Percentiles rank a stretch among this genome's conserved stretches.
These are phyloP conservation scores for Drosophila sturtevanti DNA, from an alignment of 1,140 invertebrate species.

Conservation along the genomic window DNA sequence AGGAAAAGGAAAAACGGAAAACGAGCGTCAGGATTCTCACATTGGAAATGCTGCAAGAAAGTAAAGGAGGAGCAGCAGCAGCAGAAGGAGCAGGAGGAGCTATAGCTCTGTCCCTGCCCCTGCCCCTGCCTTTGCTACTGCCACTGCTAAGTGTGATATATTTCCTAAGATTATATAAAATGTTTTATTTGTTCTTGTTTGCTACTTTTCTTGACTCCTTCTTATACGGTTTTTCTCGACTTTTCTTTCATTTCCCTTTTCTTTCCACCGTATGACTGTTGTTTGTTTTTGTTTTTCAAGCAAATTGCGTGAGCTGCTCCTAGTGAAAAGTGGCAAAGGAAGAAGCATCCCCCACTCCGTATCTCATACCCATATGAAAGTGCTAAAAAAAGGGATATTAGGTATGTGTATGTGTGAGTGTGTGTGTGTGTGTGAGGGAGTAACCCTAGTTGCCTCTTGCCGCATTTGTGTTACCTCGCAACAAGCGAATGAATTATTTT, in stretches of 20 bases:
- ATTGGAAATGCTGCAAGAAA: constrained; percentile 22
- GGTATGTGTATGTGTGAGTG: constrained; percentile 25
- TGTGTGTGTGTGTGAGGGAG: not conserved
- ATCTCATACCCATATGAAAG: constrained; percentile 34
- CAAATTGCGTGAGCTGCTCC: constrained; percentile 69
- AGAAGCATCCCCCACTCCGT: not conserved
- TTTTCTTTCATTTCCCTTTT: constrained; percentile 2
- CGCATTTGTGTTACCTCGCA: constrained; percentile 31
- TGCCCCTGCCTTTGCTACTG: constrained; percentile 34
- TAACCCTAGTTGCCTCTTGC: constrained; percentile 8
- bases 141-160: constrained; percentile 81
- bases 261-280: not conserved
- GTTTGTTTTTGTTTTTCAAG: constrained; percentile 50
- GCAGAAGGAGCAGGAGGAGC: constrained; percentile 4
- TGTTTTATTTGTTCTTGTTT: constrained; percentile 79
- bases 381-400: constrained; percentile 72
- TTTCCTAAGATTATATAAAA: constrained; percentile 82
- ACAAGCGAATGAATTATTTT: constrained; percentile 76
- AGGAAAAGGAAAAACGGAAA: constrained; percentile 35
- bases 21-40: constrained; percentile 44
- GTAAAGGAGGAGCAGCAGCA: not conserved
- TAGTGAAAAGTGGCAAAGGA: constrained; percentile 26
- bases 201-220: constrained; percentile 29
- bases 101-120: constrained; percentile 35
- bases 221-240: constrained; percentile 7